Conservation (phyloP, 2,113 vertebrate species). For the Sebastes fasciatus region DNA sequence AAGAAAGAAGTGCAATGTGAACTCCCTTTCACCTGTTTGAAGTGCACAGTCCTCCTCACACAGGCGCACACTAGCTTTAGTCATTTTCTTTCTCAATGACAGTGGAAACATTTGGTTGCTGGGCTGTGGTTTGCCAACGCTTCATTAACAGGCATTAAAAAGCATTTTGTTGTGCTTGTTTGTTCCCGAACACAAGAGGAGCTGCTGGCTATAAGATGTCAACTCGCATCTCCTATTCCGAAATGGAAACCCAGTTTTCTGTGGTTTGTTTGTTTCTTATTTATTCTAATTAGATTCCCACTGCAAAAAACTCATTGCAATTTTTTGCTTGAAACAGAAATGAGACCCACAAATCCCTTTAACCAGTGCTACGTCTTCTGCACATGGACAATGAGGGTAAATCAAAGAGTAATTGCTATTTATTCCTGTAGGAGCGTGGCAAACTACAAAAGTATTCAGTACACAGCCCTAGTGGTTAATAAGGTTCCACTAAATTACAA, state of each 20-base stretch:
- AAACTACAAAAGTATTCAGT: neutral
- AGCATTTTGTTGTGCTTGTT: slow-evolving; percentile 34
- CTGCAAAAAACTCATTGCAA: neutral
- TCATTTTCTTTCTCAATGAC: neutral
- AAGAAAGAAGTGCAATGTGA: neutral
- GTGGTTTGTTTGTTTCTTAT: slow-evolving; percentile 27
- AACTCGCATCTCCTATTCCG: slow-evolving; percentile 11
- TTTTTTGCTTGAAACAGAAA: neutral
- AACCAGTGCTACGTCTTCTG: neutral
- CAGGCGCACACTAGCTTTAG: neutral
- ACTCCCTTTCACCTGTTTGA: neutral
- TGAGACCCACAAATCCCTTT: slow-evolving; percentile 19
- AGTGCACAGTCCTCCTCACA: neutral
- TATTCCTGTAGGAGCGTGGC: too few species aligned
- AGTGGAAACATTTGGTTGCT: slow-evolving; percentile 40
- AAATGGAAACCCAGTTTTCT: slow-evolving; percentile 10
- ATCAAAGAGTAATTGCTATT: neutral
- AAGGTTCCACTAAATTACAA: neutral
- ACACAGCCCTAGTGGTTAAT: neutral
- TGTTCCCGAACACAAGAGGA: slow-evolving; percentile 27
- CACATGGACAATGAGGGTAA: neutral
- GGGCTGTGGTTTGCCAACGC: slow-evolving; percentile 7
- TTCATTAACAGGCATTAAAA: slow-evolving; percentile 39
- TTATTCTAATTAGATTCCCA: slow-evolving; percentile 22
- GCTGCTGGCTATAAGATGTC: slow-evolving; percentile 46